These are phyloP conservation scores for Micrasema minimum DNA, from an alignment of 1,140 invertebrate genomes.

Conservation along the genomic window DNA sequence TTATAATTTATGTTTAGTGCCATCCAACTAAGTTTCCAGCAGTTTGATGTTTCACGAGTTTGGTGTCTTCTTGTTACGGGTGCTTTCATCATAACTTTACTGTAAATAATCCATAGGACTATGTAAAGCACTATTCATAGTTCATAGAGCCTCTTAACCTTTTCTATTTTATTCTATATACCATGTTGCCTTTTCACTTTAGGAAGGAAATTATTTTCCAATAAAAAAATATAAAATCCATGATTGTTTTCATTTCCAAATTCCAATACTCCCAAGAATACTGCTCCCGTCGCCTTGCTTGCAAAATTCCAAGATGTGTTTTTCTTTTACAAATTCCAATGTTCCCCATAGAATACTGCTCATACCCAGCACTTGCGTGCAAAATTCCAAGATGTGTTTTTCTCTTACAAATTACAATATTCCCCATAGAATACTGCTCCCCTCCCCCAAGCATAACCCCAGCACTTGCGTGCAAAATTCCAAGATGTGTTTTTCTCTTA, in stretches of 20 bases:
- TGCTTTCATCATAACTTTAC: conserved; percentile 50
- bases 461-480: no score
- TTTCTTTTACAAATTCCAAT: no score
- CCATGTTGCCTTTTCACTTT: conserved; percentile 54
- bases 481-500: no score
- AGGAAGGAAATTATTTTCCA: conserved; percentile 54
- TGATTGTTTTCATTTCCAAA: conserved; percentile 3
- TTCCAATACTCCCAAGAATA: neutral
- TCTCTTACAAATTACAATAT: no score
- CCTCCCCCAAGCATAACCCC: no score
- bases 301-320: no score
- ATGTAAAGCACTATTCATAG: conserved; percentile 48
- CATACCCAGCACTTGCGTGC: no score
- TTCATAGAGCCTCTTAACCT: conserved; percentile 51
- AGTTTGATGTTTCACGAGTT: conserved; percentile 45
- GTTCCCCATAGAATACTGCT: no score
- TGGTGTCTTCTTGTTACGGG: conserved; percentile 44
- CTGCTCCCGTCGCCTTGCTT: no score
- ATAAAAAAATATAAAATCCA: conserved; percentile 49
- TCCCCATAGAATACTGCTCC: no score
- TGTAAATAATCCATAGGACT: conserved; percentile 53
- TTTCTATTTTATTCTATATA: conserved; percentile 55
- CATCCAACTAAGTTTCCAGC: conserved; percentile 50
- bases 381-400: no score
- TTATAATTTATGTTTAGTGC: conserved; percentile 54